A percentile compares a stretch with the other conserved stretches of the same genome.
These are phyloP conservation scores for Drosophila nannoptera DNA, from an alignment of 1,140 invertebrate genomes.

Conservation along the genomic window DNA sequence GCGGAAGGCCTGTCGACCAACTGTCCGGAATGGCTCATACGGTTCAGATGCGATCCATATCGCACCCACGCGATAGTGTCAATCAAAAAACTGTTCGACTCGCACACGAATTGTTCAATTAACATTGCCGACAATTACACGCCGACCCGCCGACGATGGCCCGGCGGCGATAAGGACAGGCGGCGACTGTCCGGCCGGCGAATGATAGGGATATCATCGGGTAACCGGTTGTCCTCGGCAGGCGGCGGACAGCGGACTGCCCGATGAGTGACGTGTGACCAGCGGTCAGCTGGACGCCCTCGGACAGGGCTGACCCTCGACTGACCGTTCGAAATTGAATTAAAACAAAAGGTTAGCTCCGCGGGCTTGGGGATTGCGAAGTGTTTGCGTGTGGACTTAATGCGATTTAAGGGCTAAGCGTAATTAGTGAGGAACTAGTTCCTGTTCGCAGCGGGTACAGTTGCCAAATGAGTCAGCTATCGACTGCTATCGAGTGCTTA, in stretches of 20 bases:
- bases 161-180: conserved; percentile 42
- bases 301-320: conserved; percentile 1
- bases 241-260: neutral
- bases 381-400: conserved; percentile 67
- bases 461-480: neutral
- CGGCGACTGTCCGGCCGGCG: conserved; percentile 7
- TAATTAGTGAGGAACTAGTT: conserved; percentile 49
- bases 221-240: conserved; percentile 50
- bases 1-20: conserved; percentile 19
- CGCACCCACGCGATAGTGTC: conserved; percentile 73
- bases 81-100: conserved; percentile 72
- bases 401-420: conserved; percentile 65
- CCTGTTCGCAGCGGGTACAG: neutral
- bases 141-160: conserved; percentile 37
- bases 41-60: conserved; percentile 25
- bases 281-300: conserved; percentile 49
- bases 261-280: conserved; percentile 69
- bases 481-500: conserved; percentile 19
- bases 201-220: conserved; percentile 18
- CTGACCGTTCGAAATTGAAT: conserved; percentile 61
- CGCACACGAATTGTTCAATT: conserved; percentile 60
- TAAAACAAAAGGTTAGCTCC: conserved; percentile 62
- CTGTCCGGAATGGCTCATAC: conserved; percentile 3
- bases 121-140: conserved; percentile 64
- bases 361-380: conserved; percentile 20